phyloP scores from a whole-genome alignment of 2,113 vertebrate genomes.

The Laticauda laticaudata region DNA sequence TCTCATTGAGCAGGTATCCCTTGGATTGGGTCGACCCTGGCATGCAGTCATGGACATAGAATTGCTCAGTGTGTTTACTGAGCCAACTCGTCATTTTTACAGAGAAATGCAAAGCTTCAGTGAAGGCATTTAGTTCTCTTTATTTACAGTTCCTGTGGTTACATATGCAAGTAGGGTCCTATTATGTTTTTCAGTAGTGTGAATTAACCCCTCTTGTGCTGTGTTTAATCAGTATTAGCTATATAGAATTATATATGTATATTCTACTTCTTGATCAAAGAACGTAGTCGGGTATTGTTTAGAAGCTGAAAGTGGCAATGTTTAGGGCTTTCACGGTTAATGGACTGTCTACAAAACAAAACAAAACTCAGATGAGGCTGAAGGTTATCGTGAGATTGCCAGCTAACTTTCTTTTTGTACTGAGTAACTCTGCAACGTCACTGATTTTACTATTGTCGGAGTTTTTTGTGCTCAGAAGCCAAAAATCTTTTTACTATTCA shows the following conservation, averaged over 20 bases:
- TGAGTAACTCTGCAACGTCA: slow-evolving; percentile 72
- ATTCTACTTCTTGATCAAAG: slow-evolving; percentile 90
- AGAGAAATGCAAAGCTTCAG: slow-evolving; percentile 96
- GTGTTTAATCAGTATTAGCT: slow-evolving; percentile 95
- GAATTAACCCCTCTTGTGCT: slow-evolving; percentile 87
- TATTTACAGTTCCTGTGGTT: slow-evolving; percentile 80
- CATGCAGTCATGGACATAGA: slow-evolving; percentile 90
- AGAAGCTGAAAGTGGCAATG: slow-evolving; percentile 84
- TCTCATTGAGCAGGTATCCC: slow-evolving; percentile 95
- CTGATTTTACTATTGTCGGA: slow-evolving; percentile 70
- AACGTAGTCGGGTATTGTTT: slow-evolving; percentile 87
- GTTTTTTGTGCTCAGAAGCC: slow-evolving; percentile 71
- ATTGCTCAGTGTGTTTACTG: slow-evolving; percentile 85
- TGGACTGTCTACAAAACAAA: slow-evolving; percentile 72
- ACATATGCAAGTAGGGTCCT: slow-evolving; percentile 85
- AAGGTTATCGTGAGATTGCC: slow-evolving; percentile 75
- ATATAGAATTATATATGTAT: slow-evolving; percentile 92
- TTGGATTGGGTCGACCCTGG: slow-evolving; percentile 91
- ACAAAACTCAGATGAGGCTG: slow-evolving; percentile 53
- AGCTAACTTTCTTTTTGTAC: slow-evolving; percentile 74
- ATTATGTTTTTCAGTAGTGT: slow-evolving; percentile 81
- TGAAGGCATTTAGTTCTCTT: slow-evolving; percentile 86
- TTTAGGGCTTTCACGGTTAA: slow-evolving; percentile 81
- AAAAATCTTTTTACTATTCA: slow-evolving; percentile 71
- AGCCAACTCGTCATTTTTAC: slow-evolving; percentile 96